Conservation (phyloP, 2,888 invertebrate genomes). For the Leptinotarsa juncta region DNA sequence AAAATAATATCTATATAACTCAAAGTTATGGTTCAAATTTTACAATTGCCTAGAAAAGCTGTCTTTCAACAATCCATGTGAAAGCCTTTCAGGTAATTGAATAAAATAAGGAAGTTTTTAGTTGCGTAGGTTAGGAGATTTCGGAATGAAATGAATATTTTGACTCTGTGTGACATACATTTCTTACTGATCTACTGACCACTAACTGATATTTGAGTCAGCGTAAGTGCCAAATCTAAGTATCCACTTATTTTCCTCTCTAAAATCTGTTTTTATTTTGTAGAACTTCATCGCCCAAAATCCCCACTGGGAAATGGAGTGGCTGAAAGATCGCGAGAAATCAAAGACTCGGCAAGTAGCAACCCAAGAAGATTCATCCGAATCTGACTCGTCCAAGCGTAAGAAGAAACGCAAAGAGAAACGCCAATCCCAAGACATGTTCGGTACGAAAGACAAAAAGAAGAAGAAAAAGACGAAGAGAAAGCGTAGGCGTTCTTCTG, state of each 20-base stretch:
- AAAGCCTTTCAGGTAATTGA: too few species aligned
- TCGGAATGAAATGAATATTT: constrained; percentile 75
- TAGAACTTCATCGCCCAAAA: constrained; percentile 86
- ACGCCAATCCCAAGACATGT: constrained; percentile 46
- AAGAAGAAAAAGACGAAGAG: constrained; percentile 67
- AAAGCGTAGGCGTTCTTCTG: constrained; percentile 57
- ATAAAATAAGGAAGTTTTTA: too few species aligned
- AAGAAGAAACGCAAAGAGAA: constrained; percentile 55
- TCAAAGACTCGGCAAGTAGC: constrained; percentile 57
- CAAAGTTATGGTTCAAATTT: too few species aligned
- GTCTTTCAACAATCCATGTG: too few species aligned
- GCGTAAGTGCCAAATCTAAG: constrained; percentile 2
- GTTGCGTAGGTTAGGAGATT: constrained; percentile 71
- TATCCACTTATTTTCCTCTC: background rate
- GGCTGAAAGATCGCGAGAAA: constrained; percentile 81
- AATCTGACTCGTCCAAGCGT: constrained; percentile 48
- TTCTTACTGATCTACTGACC: too few species aligned
- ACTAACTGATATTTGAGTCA: background rate
- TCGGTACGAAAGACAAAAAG: constrained; percentile 66
- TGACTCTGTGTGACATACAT: background rate
- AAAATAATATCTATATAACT: too few species aligned
- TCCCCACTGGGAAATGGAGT: constrained; percentile 89
- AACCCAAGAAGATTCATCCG: constrained; percentile 42
- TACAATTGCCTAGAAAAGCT: too few species aligned
- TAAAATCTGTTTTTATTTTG: constrained; percentile 20